Percentiles rank a stretch among this genome's conserved stretches.
These are phyloP conservation scores for Campodea augens DNA, from an alignment of 1,140 invertebrate species.

Conservation along the genomic window DNA sequence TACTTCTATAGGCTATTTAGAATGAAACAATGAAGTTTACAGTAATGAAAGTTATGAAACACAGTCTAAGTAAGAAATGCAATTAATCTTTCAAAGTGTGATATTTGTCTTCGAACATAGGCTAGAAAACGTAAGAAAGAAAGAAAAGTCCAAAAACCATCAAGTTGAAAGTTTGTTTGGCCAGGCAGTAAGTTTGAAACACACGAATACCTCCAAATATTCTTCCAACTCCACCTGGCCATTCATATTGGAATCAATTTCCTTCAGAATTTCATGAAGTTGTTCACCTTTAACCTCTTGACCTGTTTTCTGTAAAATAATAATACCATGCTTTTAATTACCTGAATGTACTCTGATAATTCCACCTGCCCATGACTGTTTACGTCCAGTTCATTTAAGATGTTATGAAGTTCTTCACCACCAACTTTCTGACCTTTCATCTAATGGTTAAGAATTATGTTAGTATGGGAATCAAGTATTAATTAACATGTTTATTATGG, in stretches of 20 bases:
- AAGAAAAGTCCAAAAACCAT: no score
- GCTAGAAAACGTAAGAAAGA: no score
- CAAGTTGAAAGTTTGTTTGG: no score
- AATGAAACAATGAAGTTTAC: no score
- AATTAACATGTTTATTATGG: no score
- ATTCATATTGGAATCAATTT: slow-evolving; percentile 99
- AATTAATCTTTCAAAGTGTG: no score
- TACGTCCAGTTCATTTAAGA: slow-evolving; percentile 44
- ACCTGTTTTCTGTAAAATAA: slow-evolving; percentile 53
- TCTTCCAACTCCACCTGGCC: slow-evolving; percentile 97
- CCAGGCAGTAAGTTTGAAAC: no score
- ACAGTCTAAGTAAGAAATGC: no score
- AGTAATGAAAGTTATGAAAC: no score
- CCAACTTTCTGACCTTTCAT: slow-evolving; percentile 37
- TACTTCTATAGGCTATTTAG: no score
- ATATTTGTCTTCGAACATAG: no score
- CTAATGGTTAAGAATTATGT: slow-evolving; percentile 20
- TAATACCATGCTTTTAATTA: slow-evolving; percentile 24
- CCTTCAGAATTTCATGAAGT: slow-evolving; percentile 88
- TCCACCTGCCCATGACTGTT: slow-evolving; percentile 48
- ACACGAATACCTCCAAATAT: slow-evolving; percentile 76
- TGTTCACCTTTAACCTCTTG: slow-evolving; percentile 85
- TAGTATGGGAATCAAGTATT: no score
- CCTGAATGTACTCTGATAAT: slow-evolving; percentile 50
- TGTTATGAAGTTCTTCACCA: slow-evolving; percentile 38